Evolutionary conservation across 2,797 vertebrate genomes (phyloP).

Genomic region (Apodemus agrarius): DNA sequence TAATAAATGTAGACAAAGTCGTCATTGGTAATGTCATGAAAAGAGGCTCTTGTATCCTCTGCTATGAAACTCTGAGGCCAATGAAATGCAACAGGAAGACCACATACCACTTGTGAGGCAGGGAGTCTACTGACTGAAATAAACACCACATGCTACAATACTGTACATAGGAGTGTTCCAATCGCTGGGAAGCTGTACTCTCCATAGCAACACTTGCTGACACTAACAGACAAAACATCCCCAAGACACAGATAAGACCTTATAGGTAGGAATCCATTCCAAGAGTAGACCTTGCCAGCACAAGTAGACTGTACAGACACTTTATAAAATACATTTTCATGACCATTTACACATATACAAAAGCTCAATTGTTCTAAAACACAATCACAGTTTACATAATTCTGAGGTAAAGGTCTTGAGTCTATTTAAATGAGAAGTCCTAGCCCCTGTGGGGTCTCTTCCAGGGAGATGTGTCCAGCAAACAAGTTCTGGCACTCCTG

Average conservation of each 20-base stretch:
- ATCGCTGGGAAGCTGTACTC: constrained; percentile 55
- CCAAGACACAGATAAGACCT: constrained; percentile 73
- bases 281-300: constrained; percentile 32
- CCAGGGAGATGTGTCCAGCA: neutral
- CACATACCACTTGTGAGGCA: constrained; percentile 50
- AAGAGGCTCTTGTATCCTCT: constrained; percentile 67
- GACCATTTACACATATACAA: constrained; percentile 86
- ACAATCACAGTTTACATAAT: constrained; percentile 86
- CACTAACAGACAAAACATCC: constrained; percentile 73
- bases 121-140: constrained; percentile 51
- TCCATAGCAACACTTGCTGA: constrained; percentile 59
- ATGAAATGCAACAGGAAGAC: constrained; percentile 74
- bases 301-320: constrained; percentile 80
- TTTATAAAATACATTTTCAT: constrained; percentile 80
- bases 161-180: constrained; percentile 50
- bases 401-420: constrained; percentile 87
- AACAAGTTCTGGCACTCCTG: neutral
- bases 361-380: constrained; percentile 79
- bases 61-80: constrained; percentile 50
- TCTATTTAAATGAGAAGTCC: constrained; percentile 69
- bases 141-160: constrained; percentile 27
- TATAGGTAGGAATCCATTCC: constrained; percentile 63
- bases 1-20: constrained; percentile 79
- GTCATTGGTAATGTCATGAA: constrained; percentile 41
- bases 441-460: constrained; percentile 4